phyloP scores from a whole-genome alignment of 1,140 invertebrate species.

The Brachionus sp. region DNA sequence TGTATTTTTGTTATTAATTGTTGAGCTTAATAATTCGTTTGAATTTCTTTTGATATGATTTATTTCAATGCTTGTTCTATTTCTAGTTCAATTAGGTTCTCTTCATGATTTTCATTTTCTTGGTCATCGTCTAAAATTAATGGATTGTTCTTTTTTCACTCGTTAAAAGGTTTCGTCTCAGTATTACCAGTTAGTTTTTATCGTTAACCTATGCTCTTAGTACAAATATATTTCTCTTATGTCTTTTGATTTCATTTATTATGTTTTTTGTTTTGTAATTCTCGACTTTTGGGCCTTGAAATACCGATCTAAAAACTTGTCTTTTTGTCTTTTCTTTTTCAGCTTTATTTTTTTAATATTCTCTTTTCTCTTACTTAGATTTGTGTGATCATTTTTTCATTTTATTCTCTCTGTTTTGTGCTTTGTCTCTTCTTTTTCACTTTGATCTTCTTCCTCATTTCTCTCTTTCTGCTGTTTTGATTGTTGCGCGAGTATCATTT shows the following conservation, averaged over 20 bases:
- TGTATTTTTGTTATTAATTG: neutral
- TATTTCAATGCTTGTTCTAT: neutral
- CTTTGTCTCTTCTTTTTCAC: neutral
- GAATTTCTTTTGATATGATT: neutral
- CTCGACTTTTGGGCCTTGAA: neutral
- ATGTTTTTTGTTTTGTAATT: neutral
- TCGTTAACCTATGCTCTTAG: neutral
- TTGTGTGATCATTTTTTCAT: neutral
- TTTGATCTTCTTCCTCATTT: neutral
- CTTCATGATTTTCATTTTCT: neutral
- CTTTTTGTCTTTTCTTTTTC: conserved; percentile 11
- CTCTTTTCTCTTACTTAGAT: neutral
- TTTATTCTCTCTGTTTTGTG: neutral
- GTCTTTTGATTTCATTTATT: neutral
- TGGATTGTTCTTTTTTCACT: too few relatives aligned
- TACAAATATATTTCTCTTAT: conserved; percentile 2
- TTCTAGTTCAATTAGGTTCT: conserved; percentile 5
- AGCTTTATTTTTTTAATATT: neutral
- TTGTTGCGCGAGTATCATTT: neutral
- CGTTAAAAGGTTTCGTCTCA: too few relatives aligned
- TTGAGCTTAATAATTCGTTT: neutral
- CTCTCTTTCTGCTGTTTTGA: neutral
- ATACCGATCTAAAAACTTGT: conserved; percentile 10
- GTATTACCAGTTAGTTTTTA: neutral
- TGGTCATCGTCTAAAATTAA: neutral